phyloP scores from a whole-genome alignment of 2,797 vertebrate genomes.

The Dromococcyx pavoninus region DNA sequence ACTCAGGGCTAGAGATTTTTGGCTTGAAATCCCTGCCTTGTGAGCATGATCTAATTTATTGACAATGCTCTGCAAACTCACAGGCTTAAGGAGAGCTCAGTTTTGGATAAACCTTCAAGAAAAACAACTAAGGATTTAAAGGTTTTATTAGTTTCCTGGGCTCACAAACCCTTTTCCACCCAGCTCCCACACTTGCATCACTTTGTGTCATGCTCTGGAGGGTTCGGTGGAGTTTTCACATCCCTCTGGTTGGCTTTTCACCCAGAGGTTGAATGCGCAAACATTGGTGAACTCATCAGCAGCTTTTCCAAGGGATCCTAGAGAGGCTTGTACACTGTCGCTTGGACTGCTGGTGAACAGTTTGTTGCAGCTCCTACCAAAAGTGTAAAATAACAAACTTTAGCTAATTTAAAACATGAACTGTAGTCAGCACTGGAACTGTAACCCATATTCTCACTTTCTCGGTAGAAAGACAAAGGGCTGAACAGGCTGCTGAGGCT shows the following conservation, averaged over 20 bases:
- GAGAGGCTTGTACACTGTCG: constrained; percentile 49
- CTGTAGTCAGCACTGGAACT: constrained; percentile 27
- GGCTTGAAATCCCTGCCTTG: constrained; percentile 58
- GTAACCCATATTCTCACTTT: background rate
- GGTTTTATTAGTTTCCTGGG: constrained; percentile 57
- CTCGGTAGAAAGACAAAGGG: constrained; percentile 13
- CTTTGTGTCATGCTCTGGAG: constrained; percentile 57
- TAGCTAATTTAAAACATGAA: constrained; percentile 72
- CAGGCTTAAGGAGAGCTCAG: constrained; percentile 31
- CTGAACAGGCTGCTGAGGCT: background rate
- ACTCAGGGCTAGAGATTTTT: constrained; percentile 51
- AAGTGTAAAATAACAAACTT: constrained; percentile 64
- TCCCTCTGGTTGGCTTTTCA: constrained; percentile 45
- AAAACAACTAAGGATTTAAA: constrained; percentile 42
- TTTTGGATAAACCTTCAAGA: constrained; percentile 64
- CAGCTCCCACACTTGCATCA: constrained; percentile 57
- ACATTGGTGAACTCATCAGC: constrained; percentile 56
- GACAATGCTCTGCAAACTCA: constrained; percentile 56
- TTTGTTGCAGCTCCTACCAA: constrained; percentile 53
- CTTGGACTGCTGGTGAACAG: constrained; percentile 44
- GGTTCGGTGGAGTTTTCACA: constrained; percentile 4
- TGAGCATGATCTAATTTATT: constrained; percentile 73
- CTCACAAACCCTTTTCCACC: constrained; percentile 8
- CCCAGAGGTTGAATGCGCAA: constrained; percentile 53
- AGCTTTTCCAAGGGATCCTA: constrained; percentile 48